These are phyloP conservation scores for Eupithecia subfuscata DNA, from an alignment of 2,888 invertebrate species.

Conservation along the genomic window DNA sequence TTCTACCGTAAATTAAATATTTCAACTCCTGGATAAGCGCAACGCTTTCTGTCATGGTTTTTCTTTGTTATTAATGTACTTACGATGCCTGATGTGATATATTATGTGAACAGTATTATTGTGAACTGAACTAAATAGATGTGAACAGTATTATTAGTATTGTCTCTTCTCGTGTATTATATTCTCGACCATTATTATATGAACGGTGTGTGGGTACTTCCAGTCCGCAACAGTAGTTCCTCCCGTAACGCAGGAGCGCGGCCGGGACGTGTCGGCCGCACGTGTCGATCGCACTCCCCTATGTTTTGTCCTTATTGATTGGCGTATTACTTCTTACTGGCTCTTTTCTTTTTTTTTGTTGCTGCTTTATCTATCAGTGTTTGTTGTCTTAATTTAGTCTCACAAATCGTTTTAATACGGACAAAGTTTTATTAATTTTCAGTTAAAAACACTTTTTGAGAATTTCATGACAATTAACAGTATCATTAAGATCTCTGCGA, in stretches of 20 bases:
- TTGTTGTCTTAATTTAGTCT: not conserved
- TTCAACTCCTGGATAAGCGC: not conserved
- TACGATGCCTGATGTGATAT: not conserved
- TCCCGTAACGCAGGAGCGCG: slow-evolving; percentile 36
- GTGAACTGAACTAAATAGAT: too few relatives aligned
- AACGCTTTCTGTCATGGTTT: not conserved
- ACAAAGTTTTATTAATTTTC: not conserved
- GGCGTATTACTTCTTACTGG: slow-evolving; percentile 54
- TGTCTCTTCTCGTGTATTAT: not conserved
- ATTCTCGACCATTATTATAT: not conserved
- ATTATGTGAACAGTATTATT: not conserved
- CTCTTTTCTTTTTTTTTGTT: slow-evolving; percentile 14
- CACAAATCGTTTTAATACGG: not conserved
- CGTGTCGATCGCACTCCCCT: slow-evolving; percentile 68
- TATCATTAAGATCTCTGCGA: not conserved
- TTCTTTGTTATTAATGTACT: not conserved
- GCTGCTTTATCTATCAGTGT: not conserved
- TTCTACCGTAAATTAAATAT: not conserved
- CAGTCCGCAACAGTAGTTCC: slow-evolving; percentile 46
- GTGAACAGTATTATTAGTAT: not conserved
- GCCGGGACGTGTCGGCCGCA: slow-evolving; percentile 67
- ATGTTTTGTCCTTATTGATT: slow-evolving; percentile 59
- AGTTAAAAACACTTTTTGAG: not conserved
- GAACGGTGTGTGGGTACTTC: slow-evolving; percentile 16
- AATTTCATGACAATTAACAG: not conserved